These are phyloP conservation scores for Garra rufa DNA, from an alignment of 2,113 vertebrate species.

Conservation along the genomic window DNA sequence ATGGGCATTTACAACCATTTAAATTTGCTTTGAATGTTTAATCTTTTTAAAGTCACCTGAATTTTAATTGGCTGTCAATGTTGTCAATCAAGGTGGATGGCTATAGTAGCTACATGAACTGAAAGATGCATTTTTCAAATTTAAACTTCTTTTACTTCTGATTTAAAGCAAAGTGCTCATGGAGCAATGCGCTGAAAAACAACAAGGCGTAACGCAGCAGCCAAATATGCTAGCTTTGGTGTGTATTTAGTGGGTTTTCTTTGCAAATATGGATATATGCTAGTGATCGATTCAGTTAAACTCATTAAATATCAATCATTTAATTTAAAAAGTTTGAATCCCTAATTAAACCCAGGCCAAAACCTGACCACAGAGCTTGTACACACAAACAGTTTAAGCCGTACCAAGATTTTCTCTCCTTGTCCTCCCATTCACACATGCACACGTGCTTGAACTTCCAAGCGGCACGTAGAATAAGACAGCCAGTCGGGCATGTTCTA, in stretches of 20 bases:
- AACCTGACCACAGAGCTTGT: neutral
- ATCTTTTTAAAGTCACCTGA: too few relatives aligned
- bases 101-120: too few relatives aligned
- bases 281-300: neutral
- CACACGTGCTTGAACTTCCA: constrained; percentile 45
- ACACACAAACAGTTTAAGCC: neutral
- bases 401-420: neutral
- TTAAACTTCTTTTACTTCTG: neutral
- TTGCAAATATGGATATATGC: neutral
- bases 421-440: constrained; percentile 38
- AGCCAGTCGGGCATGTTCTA: constrained; percentile 66
- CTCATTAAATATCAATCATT: too few relatives aligned
- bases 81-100: too few relatives aligned
- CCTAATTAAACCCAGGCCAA: neutral
- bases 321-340: neutral
- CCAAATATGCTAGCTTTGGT: neutral
- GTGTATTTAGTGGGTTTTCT: neutral
- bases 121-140: neutral
- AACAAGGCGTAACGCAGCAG: neutral
- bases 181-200: neutral
- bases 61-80: too few relatives aligned
- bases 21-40: too few relatives aligned
- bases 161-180: neutral
- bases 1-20: too few relatives aligned
- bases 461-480: constrained; percentile 41